Conservation (phyloP, 2,113 vertebrate genomes). For the Condylura cristata region DNA sequence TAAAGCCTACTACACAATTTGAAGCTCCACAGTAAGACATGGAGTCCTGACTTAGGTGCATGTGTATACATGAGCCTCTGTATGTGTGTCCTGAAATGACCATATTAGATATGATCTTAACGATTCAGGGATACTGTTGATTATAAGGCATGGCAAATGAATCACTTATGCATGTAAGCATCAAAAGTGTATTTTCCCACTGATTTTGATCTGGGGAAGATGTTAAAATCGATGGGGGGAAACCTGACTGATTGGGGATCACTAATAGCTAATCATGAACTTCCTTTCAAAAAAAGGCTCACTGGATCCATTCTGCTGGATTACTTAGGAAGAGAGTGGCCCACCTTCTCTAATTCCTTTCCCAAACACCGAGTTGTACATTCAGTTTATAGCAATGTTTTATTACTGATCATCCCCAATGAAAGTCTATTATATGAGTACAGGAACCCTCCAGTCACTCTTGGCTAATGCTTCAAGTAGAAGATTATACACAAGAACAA, state of each 20-base stretch:
- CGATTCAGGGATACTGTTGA: not conserved
- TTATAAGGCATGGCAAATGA: not conserved
- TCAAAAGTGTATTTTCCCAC: not conserved
- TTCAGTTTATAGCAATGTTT: not conserved
- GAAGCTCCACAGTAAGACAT: not conserved
- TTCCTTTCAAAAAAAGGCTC: not conserved
- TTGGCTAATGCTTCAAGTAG: constrained; percentile 40
- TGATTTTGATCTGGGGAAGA: constrained; percentile 12
- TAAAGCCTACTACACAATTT: constrained; percentile 42
- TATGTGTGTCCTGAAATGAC: not conserved
- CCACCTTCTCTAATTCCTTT: not conserved
- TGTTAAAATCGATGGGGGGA: not conserved
- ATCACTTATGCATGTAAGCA: not conserved
- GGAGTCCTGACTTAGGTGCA: not conserved
- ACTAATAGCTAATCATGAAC: not conserved
- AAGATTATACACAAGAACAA: not conserved
- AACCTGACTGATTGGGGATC: not conserved
- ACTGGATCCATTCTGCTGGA: not conserved
- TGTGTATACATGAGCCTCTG: accelerated
- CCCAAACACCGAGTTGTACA: not conserved
- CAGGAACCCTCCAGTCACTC: not conserved
- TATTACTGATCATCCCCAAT: not conserved
- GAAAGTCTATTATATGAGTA: not conserved
- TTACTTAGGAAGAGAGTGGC: not conserved
- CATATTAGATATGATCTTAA: not conserved